These are phyloP conservation scores for Muraenolepis orangiensis DNA, from an alignment of 2,797 vertebrate genomes.

Conservation along the genomic window DNA sequence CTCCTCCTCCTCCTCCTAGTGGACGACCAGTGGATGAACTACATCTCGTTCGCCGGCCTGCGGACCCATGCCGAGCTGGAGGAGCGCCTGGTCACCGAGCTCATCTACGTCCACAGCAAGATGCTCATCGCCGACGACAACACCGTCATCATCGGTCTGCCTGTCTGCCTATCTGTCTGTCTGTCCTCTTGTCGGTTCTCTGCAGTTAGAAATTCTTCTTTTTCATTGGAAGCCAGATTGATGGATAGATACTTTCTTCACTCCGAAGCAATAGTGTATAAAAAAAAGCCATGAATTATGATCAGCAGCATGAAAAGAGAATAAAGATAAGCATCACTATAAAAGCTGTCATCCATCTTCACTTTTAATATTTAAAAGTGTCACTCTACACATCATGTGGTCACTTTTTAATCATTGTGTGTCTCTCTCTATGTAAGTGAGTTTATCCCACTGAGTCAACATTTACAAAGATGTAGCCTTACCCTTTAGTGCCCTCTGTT, in stretches of 20 bases:
- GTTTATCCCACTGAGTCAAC: not conserved
- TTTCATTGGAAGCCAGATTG: not conserved
- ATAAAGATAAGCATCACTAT: not conserved
- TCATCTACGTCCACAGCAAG: constrained; percentile 90
- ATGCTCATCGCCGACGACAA: constrained; percentile 85
- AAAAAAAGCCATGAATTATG: too few relatives aligned
- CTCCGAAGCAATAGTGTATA: not conserved
- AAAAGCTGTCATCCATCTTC: too few relatives aligned
- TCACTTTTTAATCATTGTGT: not conserved
- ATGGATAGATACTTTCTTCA: not conserved
- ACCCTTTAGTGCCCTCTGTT: not conserved
- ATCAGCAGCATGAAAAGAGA: not conserved
- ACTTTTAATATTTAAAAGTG: not conserved
- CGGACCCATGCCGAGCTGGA: constrained; percentile 81
- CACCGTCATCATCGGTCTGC: constrained; percentile 86
- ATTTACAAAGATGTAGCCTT: not conserved
- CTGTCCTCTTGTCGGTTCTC: not conserved
- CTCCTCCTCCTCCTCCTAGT: constrained; percentile 58
- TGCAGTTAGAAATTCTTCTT: not conserved
- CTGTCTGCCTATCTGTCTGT: not conserved
- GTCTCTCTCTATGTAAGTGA: not conserved
- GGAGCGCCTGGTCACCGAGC: constrained; percentile 82
- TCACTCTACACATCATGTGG: not conserved
- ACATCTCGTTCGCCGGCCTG: constrained; percentile 82
- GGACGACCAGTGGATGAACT: constrained; percentile 87